Percentiles rank a stretch among this genome's conserved stretches.
Conservation (phyloP, 2,797 vertebrate genomes). For the Leuciscus waleckii region DNA sequence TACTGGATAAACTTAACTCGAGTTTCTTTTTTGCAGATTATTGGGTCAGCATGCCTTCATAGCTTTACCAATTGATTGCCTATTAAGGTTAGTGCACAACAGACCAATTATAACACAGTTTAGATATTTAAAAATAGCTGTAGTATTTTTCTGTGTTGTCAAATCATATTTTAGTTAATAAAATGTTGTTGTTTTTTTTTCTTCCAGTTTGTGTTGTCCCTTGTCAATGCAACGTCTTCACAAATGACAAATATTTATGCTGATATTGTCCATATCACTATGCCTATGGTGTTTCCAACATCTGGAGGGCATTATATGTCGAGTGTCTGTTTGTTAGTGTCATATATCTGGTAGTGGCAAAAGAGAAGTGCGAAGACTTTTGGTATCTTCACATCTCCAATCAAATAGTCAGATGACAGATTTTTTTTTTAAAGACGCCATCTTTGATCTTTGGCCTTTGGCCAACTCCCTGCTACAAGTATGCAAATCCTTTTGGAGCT, state of each 20-base stretch:
- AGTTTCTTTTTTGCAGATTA: background rate
- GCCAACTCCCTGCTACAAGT: background rate
- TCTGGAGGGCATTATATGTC: background rate
- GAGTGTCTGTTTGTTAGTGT: background rate
- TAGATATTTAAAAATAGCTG: background rate
- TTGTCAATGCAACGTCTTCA: background rate
- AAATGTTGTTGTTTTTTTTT: background rate
- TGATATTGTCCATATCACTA: background rate
- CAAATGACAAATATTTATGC: background rate
- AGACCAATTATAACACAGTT: background rate
- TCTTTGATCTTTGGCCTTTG: conserved; percentile 7
- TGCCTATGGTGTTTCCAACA: background rate
- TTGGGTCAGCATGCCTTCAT: background rate
- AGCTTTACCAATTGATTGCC: background rate
- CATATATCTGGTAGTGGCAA: background rate
- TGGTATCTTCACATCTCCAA: background rate
- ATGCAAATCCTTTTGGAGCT: conserved; percentile 20
- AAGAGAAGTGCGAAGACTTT: background rate
- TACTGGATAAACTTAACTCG: background rate
- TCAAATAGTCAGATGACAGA: background rate
- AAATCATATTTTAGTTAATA: background rate
- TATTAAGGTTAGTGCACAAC: background rate
- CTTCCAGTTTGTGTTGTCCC: background rate
- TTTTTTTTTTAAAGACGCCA: background rate
- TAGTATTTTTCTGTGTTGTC: background rate